These are phyloP conservation scores for Smittia aterrima DNA, from an alignment of 2,888 invertebrate genomes.

Conservation along the genomic window DNA sequence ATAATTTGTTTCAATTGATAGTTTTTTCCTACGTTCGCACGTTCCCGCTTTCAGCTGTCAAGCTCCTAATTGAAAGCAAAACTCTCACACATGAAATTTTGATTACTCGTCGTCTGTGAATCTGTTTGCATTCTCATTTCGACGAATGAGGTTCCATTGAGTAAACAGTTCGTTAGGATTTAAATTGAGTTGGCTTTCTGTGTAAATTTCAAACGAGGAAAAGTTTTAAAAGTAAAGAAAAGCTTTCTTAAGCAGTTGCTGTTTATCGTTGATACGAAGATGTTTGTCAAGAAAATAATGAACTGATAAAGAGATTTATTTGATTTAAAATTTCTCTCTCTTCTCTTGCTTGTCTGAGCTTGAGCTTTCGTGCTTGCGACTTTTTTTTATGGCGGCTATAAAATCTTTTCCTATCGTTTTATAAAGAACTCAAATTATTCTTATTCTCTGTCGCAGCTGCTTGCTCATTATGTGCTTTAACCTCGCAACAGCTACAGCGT, in stretches of 20 bases:
- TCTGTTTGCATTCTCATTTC: not conserved
- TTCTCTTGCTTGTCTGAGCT: not conserved
- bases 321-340: constrained; percentile 29
- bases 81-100: not conserved
- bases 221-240: not conserved
- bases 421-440: not conserved
- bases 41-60: not conserved
- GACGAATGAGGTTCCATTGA: not conserved
- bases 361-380: constrained; percentile 1
- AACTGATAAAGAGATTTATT: constrained; percentile 40
- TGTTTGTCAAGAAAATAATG: constrained; percentile 23
- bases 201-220: not conserved
- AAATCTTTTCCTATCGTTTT: constrained; percentile 7
- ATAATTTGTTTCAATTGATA: not conserved
- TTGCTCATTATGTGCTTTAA: constrained; percentile 23
- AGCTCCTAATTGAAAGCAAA: constrained; percentile 17
- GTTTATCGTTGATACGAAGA: not conserved
- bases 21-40: too few species aligned
- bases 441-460: constrained; percentile 26
- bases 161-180: not conserved
- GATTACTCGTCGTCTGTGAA: not conserved
- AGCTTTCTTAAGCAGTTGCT: not conserved
- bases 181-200: not conserved
- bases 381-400: not conserved
- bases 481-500: not conserved